A percentile compares a stretch with the other conserved stretches of the same genome.
Evolutionary conservation across 2,888 invertebrate species (phyloP).

Genomic region (Drosophila rubida): DNA sequence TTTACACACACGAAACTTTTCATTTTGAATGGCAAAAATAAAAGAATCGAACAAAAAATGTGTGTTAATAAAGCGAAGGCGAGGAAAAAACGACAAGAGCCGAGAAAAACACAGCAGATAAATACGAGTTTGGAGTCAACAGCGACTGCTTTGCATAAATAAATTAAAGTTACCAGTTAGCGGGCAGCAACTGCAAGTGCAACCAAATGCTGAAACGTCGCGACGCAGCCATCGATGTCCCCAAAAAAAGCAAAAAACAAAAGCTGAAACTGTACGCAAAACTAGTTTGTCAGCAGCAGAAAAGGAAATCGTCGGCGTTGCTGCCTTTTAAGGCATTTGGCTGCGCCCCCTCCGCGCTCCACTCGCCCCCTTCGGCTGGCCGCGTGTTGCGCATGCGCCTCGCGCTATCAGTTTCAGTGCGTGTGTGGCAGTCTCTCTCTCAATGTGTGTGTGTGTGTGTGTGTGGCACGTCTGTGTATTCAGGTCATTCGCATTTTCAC

Average conservation of each 20-base stretch:
- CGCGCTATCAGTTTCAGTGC: slow-evolving; percentile 39
- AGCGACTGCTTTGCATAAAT: slow-evolving; percentile 62
- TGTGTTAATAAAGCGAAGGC: slow-evolving; percentile 72
- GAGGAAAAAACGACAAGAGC: slow-evolving; percentile 10
- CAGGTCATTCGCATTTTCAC: slow-evolving; percentile 83
- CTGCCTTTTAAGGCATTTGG: slow-evolving; percentile 75
- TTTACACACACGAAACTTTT: slow-evolving; percentile 55
- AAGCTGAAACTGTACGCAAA: slow-evolving; percentile 58
- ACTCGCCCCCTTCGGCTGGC: slow-evolving; percentile 24
- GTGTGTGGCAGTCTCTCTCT: slow-evolving; percentile 18
- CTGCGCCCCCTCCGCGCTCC: slow-evolving; percentile 42
- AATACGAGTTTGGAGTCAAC: slow-evolving; percentile 40
- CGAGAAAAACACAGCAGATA: slow-evolving; percentile 22
- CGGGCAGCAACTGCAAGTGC: slow-evolving; percentile 71
- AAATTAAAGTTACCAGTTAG: slow-evolving; percentile 29
- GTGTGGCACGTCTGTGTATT: slow-evolving; percentile 64
- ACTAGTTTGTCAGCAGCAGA: slow-evolving; percentile 73
- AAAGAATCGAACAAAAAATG: slow-evolving; percentile 48
- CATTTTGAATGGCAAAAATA: slow-evolving; percentile 50
- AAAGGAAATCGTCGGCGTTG: slow-evolving; percentile 75
- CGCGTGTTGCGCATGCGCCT: slow-evolving; percentile 53
- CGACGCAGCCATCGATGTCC: slow-evolving; percentile 34
- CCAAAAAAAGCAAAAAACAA: slow-evolving; percentile 46
- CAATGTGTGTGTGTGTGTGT: slow-evolving; percentile 22
- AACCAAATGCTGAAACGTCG: slow-evolving; percentile 39